These are phyloP conservation scores for Conchocele bisecta DNA, from an alignment of 2,888 invertebrate species.

Conservation along the genomic window DNA sequence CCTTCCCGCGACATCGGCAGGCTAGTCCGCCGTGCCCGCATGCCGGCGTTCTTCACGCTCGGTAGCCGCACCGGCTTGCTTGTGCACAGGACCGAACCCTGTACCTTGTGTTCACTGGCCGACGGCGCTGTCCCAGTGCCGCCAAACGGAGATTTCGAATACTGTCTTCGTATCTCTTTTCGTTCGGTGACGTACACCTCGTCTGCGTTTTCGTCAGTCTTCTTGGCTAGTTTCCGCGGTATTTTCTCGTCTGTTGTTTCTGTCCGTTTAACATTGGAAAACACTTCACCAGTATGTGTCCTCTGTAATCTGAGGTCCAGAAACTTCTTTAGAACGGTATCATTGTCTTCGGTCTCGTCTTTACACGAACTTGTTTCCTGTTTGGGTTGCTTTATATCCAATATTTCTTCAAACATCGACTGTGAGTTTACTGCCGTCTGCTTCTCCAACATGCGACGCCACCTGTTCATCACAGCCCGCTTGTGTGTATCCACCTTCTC, in stretches of 20 bases:
- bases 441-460: constrained; percentile 47
- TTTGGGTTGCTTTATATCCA: constrained; percentile 19
- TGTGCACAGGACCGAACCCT: background rate
- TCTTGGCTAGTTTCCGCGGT: background rate
- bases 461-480: constrained; percentile 39
- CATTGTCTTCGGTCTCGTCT: background rate
- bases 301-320: background rate
- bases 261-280: background rate
- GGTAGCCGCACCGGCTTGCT: constrained; percentile 15
- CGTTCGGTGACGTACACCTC: constrained; percentile 42
- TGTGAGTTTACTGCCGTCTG: constrained; percentile 38
- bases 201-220: background rate
- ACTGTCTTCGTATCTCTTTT: constrained; percentile 41
- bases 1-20: background rate
- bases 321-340: constrained; percentile 1
- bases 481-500: constrained; percentile 43
- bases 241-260: background rate
- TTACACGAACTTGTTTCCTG: background rate
- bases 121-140: no score
- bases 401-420: constrained; percentile 42
- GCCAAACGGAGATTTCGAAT: no score
- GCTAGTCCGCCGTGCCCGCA: background rate
- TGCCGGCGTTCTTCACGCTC: constrained; percentile 4
- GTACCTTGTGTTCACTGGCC: background rate
- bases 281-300: background rate